These are phyloP conservation scores for Rhingia campestris DNA, from an alignment of 2,888 invertebrate genomes.

Conservation along the genomic window DNA sequence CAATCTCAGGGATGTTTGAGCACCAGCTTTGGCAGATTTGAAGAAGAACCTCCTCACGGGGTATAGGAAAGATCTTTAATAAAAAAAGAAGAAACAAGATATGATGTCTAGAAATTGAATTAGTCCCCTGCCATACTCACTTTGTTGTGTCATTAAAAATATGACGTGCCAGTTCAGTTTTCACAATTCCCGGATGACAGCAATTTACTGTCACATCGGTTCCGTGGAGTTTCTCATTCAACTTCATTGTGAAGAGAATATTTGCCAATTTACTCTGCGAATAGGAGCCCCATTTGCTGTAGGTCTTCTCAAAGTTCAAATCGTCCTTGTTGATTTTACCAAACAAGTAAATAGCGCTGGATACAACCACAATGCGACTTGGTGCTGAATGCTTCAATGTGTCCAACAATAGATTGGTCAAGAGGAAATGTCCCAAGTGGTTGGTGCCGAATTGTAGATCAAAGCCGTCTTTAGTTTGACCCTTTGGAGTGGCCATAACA, in stretches of 20 bases:
- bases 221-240: conserved; percentile 86
- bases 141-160: conserved; percentile 77
- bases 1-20: conserved; percentile 80
- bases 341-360: conserved; percentile 87
- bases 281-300: conserved; percentile 87
- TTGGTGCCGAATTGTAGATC: conserved; percentile 86
- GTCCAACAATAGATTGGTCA: conserved; percentile 85
- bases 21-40: conserved; percentile 80
- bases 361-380: conserved; percentile 90
- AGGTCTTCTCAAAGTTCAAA: conserved; percentile 87
- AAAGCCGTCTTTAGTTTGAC: conserved; percentile 84
- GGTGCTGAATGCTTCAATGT: conserved; percentile 85
- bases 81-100: conserved; percentile 45
- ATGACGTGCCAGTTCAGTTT: conserved; percentile 90
- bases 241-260: conserved; percentile 88
- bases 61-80: conserved; percentile 75
- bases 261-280: conserved; percentile 91
- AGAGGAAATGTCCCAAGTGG: conserved; percentile 86
- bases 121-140: conserved; percentile 47
- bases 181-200: conserved; percentile 89
- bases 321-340: conserved; percentile 88
- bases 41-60: conserved; percentile 77
- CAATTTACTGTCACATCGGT: conserved; percentile 87
- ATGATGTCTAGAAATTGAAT: conserved; percentile 62
- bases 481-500: conserved; percentile 83